Evolutionary conservation across 30 jellyfish, hydroid and myxozoan species (phyloP), one percentile per base, ranked within the genome.

Genomic region (Rhopilema esculentum): DNA sequence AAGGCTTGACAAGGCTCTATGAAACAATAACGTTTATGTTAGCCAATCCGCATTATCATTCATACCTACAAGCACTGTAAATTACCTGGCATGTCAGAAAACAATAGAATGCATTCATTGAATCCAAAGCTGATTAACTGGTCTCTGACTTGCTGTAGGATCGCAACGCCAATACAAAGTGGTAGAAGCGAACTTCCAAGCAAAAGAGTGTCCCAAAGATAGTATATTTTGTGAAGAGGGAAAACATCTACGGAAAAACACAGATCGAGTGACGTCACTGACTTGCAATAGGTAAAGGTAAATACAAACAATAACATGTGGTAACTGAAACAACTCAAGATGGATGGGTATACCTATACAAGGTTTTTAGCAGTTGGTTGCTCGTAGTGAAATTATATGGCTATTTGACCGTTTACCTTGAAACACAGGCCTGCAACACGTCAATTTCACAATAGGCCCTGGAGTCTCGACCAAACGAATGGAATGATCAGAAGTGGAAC

Each of bases 61-160:
- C 9, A 40, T 40, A 2, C 57, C 12, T 40, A 6, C n/a, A n/a
- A n/a, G n/a, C n/a, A n/a, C n/a, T n/a, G n/a, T n/a, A n/a, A n/a
- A n/a, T n/a, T n/a, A 83, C 99, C 97, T 62, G 99, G 97, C 97
- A 95, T 88, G 85, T 90, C 97, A n/a, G 99, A 95, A 86, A 95
- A 95, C 26, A 90, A 27, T 7, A 91, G 86, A 64, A 95, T 95
- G 86, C 99, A 95, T 66, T 95, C 98, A 70, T 95, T 95, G 85
- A 95, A 95, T 8, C 91, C 97, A 51, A 75, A 89, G n/a, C 83
- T 74, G 28, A 95, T 16, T 22, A 95, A 83, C 74, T 95, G 97
- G 49, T 95, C 98, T 73, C 89, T 82, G 32, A 95, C 89, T 66
- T 87, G 97, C 86, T 76, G 88, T 33, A 95, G 82, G 26, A 95